A percentile compares a stretch with the other conserved stretches of the same genome.
Conservation (phyloP, 2,888 invertebrate genomes). For the Aleiodes alternator region DNA sequence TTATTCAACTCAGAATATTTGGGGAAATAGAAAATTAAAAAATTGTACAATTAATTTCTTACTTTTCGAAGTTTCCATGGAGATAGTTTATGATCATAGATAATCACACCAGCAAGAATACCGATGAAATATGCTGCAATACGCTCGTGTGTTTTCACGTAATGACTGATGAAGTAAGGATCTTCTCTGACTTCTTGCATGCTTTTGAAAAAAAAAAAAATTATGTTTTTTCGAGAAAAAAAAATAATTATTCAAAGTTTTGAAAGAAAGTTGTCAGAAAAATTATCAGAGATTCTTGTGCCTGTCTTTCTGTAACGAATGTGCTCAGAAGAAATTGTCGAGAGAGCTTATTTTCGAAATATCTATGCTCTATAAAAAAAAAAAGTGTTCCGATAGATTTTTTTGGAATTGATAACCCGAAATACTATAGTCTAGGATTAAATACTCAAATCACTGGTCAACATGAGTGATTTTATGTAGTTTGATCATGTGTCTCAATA, state of each 20-base stretch:
- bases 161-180: slow-evolving; percentile 59
- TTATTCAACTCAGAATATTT: not conserved
- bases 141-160: slow-evolving; percentile 62
- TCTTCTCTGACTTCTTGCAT: slow-evolving; percentile 54
- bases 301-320: too few species aligned
- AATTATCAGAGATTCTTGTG: not conserved
- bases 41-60: not conserved
- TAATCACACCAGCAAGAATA: slow-evolving; percentile 60
- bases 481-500: too few species aligned
- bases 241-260: not conserved
- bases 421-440: too few species aligned
- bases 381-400: not conserved
- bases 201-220: slow-evolving; percentile 36
- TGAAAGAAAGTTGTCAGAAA: not conserved
- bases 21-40: not conserved
- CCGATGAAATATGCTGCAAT: slow-evolving; percentile 62
- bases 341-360: too few species aligned
- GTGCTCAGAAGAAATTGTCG: too few species aligned
- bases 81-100: slow-evolving; percentile 59
- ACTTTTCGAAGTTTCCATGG: slow-evolving; percentile 53
- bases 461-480: too few species aligned
- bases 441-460: too few species aligned
- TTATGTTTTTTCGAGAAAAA: not conserved
- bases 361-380: not conserved
- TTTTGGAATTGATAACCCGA: not conserved